Conservation (phyloP, 2,113 vertebrate genomes). For the Clupea harengus region DNA sequence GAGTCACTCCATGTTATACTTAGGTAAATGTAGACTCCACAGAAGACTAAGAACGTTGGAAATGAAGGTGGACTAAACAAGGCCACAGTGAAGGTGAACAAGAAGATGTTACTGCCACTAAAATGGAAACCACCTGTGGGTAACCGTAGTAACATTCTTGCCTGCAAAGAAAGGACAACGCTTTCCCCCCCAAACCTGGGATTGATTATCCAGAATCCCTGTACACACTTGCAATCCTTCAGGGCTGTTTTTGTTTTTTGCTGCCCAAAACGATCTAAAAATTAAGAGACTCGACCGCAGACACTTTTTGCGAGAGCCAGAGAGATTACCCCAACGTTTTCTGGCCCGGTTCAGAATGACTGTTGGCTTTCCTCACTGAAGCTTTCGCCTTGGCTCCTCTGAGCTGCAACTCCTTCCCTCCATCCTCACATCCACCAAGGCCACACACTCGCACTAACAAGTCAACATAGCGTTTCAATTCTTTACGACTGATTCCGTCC, state of each 20-base stretch:
- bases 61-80: slow-evolving; percentile 8
- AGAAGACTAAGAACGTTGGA: neutral
- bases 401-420: neutral
- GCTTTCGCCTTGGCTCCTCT: neutral
- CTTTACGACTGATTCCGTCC: neutral
- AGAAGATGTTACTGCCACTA: slow-evolving; percentile 35
- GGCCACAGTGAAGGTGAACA: neutral
- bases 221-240: slow-evolving; percentile 34
- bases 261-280: slow-evolving; percentile 45
- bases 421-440: slow-evolving; percentile 1
- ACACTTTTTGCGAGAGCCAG: slow-evolving; percentile 44
- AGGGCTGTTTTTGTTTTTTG: slow-evolving; percentile 42
- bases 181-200: slow-evolving; percentile 29
- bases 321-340: slow-evolving; percentile 41
- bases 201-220: slow-evolving; percentile 43
- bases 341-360: slow-evolving; percentile 32
- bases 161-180: slow-evolving; percentile 18
- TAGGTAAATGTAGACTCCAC: neutral
- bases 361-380: slow-evolving; percentile 29
- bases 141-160: slow-evolving; percentile 23
- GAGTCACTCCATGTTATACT: neutral
- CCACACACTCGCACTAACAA: slow-evolving; percentile 34
- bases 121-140: slow-evolving; percentile 43
- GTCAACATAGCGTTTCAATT: neutral
- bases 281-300: slow-evolving; percentile 46